phyloP scores from a whole-genome alignment of 2,113 vertebrate species.

The Lonchura striata region DNA sequence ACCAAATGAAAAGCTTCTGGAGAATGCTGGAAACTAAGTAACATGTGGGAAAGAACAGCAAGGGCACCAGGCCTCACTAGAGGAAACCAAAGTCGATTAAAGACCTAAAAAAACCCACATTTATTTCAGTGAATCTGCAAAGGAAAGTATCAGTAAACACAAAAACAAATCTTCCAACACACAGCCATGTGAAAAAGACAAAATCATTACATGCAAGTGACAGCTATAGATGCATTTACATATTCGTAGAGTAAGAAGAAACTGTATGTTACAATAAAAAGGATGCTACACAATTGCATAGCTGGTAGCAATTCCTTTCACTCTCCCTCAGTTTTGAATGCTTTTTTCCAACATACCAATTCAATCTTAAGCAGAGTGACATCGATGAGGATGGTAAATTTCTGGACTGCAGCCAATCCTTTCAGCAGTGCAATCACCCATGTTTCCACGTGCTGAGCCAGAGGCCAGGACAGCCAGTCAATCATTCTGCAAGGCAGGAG shows the following conservation, averaged over 20 bases:
- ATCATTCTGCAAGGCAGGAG: conserved; percentile 88
- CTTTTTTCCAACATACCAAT: conserved; percentile 79
- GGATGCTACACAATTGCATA: background rate
- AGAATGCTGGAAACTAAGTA: conserved; percentile 99
- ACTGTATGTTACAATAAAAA: background rate
- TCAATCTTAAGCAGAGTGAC: conserved; percentile 97
- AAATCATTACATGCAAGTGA: background rate
- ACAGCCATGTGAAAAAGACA: background rate
- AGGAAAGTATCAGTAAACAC: background rate
- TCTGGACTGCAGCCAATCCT: conserved; percentile 95
- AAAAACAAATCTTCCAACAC: background rate
- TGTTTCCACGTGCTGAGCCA: conserved; percentile 94
- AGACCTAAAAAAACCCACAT: conserved; percentile 73
- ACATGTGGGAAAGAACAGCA: conserved; percentile 95
- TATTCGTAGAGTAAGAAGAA: background rate
- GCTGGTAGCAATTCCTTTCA: background rate
- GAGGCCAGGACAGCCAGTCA: conserved; percentile 97
- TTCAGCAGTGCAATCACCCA: conserved; percentile 96
- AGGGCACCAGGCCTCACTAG: conserved; percentile 94
- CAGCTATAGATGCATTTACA: background rate
- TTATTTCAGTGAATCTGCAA: background rate
- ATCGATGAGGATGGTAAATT: conserved; percentile 98
- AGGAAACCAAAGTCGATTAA: conserved; percentile 96
- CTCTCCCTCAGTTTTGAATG: background rate
- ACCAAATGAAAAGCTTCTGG: conserved; percentile 98